Evolutionary conservation across 1,140 invertebrate species (phyloP).

Genomic region (Oryzaephilus surinamensis): DNA sequence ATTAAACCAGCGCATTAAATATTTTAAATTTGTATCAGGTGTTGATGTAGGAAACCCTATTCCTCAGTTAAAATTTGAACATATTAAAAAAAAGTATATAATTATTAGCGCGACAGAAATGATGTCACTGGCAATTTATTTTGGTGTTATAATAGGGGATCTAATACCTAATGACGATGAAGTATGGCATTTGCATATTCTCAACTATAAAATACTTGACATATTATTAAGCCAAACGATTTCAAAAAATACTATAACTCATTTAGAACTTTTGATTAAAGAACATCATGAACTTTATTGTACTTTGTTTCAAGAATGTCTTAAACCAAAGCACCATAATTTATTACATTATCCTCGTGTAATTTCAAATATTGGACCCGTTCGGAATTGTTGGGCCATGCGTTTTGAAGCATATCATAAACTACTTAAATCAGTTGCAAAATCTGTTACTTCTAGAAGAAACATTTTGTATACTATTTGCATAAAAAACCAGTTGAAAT

Average conservation of each 20-base stretch:
- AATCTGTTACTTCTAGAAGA: slow-evolving; percentile 1
- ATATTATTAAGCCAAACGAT: not conserved
- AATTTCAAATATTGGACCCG: slow-evolving; percentile 4
- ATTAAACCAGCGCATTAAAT: slow-evolving; percentile 21
- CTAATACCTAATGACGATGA: slow-evolving; percentile 3
- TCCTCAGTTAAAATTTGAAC: slow-evolving; percentile 4
- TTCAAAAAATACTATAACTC: not conserved
- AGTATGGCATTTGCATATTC: slow-evolving; percentile 4
- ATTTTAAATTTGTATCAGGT: slow-evolving; percentile 8
- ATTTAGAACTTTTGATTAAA: slow-evolving; percentile 4
- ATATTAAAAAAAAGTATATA: slow-evolving; percentile 8
- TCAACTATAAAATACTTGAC: slow-evolving; percentile 3
- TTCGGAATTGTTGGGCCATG: slow-evolving; percentile 3
- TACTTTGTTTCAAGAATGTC: not conserved
- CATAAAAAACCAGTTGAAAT: slow-evolving; percentile 3
- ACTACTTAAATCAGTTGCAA: slow-evolving; percentile 1
- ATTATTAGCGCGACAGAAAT: slow-evolving; percentile 7
- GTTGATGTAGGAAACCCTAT: slow-evolving; percentile 3
- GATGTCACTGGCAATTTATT: slow-evolving; percentile 4
- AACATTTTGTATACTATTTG: slow-evolving; percentile 3
- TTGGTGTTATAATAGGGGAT: slow-evolving; percentile 8
- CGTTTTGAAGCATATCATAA: slow-evolving; percentile 4
- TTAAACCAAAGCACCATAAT: slow-evolving; percentile 9
- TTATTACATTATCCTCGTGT: slow-evolving; percentile 5
- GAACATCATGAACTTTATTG: slow-evolving; percentile 5